A percentile compares a stretch with the other conserved stretches of the same genome.
phyloP scores from a whole-genome alignment of 2,888 invertebrate species.

The Drosophila yooni region DNA sequence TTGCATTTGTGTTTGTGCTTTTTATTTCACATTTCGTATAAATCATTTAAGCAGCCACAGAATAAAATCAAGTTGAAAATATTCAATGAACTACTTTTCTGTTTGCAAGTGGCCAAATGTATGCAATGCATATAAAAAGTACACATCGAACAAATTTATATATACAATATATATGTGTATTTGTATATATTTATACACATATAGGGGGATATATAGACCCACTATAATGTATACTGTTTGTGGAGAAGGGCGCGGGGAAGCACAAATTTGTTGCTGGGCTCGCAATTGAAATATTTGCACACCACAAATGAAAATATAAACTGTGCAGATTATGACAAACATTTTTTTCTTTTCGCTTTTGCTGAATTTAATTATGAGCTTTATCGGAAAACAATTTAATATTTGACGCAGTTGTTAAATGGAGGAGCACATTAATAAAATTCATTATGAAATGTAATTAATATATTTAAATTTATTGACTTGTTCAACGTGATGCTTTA shows the following conservation, averaged over 20 bases:
- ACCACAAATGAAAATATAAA: conserved; percentile 56
- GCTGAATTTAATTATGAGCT: conserved; percentile 19
- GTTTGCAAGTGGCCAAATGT: conserved; percentile 64
- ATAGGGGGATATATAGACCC: conserved; percentile 17
- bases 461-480: neutral
- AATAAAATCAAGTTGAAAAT: conserved; percentile 78
- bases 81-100: conserved; percentile 80
- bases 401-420: neutral
- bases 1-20: conserved; percentile 40
- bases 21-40: conserved; percentile 67
- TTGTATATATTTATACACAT: conserved; percentile 13
- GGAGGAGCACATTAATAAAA: neutral
- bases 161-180: conserved; percentile 4
- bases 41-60: conserved; percentile 71
- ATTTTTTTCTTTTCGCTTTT: neutral
- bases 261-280: conserved; percentile 22
- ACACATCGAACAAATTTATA: conserved; percentile 48
- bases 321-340: conserved; percentile 46
- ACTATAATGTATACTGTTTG: conserved; percentile 21
- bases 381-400: conserved; percentile 14
- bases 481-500: neutral
- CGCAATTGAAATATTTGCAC: conserved; percentile 46
- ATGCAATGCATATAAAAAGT: conserved; percentile 53
- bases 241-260: neutral
- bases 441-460: neutral